phyloP scores from a whole-genome alignment of 92 coral and sea anemone species.

The Actinernus sp. region DNA sequence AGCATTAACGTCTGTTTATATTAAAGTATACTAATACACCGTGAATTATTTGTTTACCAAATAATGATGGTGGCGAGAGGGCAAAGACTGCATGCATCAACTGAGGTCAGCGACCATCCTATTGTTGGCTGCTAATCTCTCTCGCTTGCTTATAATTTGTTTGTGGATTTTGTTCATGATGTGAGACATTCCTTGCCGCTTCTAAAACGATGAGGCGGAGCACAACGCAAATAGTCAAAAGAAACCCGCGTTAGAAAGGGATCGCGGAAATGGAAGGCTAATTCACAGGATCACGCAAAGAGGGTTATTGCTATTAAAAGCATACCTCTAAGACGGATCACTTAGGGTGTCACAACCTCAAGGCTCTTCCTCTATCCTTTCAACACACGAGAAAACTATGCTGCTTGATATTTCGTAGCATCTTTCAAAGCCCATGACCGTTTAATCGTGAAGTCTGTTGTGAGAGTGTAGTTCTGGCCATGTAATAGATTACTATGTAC shows the following conservation, averaged over 20 bases:
- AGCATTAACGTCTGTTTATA: no score
- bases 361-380: no score
- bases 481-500: conserved; percentile 18
- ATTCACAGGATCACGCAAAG: conserved; percentile 35
- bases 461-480: neutral
- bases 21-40: no score
- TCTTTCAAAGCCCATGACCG: neutral
- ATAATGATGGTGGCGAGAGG: no score
- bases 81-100: no score
- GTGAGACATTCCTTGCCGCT: no score
- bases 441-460: neutral
- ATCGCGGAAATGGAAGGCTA: conserved; percentile 15
- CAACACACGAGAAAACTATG: no score
- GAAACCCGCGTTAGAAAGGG: neutral
- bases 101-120: no score
- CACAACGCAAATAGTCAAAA: conserved; percentile 11
- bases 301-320: conserved; percentile 10
- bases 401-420: no score
- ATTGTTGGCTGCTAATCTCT: no score
- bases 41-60: no score
- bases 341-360: conserved; percentile 3
- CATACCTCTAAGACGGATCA: conserved; percentile 15
- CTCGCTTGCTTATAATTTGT: neutral
- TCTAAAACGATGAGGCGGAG: conserved; percentile 42
- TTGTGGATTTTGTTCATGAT: conserved; percentile 31